Evolutionary conservation across 1,140 invertebrate species (phyloP).

Genomic region (Drosophila novamexicana): DNA sequence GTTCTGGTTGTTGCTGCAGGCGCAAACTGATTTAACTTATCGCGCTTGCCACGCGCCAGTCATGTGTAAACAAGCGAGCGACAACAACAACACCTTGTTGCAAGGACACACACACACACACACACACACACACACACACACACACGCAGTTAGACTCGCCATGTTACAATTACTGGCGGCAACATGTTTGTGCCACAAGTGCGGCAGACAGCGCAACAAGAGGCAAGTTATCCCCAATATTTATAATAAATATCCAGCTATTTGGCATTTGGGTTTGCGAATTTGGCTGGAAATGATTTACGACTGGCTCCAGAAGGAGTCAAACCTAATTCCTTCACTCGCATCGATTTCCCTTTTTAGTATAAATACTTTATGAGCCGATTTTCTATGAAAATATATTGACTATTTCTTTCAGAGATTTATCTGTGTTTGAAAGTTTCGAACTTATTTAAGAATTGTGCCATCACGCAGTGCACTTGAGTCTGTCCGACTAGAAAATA

Average conservation of each 20-base stretch:
- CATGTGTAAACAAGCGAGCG: slow-evolving; percentile 57
- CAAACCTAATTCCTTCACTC: neutral
- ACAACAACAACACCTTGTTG: slow-evolving; percentile 26
- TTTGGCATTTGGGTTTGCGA: slow-evolving; percentile 15
- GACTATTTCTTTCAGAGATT: neutral
- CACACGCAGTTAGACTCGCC: slow-evolving; percentile 8
- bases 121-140: neutral
- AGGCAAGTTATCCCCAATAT: slow-evolving; percentile 23
- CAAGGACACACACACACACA: neutral
- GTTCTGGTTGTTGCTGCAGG: slow-evolving; percentile 68
- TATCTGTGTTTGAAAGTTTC: neutral
- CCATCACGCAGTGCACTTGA: neutral
- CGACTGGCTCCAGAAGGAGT: neutral
- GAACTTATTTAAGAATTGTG: neutral
- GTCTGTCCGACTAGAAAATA: neutral
- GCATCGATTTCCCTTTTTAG: neutral
- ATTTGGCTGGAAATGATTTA: slow-evolving; percentile 30
- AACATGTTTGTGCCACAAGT: slow-evolving; percentile 47
- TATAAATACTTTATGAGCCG: neutral
- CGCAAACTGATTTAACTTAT: slow-evolving; percentile 75
- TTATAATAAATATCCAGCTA: slow-evolving; percentile 45
- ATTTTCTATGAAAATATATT: neutral
- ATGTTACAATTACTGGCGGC: slow-evolving; percentile 27
- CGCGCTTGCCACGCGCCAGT: slow-evolving; percentile 60
- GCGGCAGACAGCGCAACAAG: slow-evolving; percentile 24